Base-by-base conservation (phyloP, 2,797 vertebrate species). In the Rhodeus uyekii region DNA sequence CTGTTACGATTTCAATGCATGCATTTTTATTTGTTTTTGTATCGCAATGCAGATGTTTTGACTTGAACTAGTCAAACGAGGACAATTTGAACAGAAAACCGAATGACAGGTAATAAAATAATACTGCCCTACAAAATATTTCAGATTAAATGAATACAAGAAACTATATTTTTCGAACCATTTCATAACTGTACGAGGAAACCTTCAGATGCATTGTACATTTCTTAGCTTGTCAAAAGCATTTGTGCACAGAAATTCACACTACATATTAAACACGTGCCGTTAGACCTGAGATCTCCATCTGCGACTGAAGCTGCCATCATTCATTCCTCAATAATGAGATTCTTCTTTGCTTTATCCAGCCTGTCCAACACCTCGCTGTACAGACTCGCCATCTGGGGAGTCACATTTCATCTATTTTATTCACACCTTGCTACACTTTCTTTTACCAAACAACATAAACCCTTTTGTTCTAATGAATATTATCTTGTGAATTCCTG, bases 361-460 rank as follows among this genome's bases (percentile, higher is more conserved):
- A 98, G 8, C 86, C 92, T 92, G 89, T 96, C 93, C 90, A 96
- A 88, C 83, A 99, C 91, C 84, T 96, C 93, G 72, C 92, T 88
- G 87, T 98, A 96, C 55, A 97, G 93, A 77, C 87, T 83, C 24
- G 94, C 91, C 95, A 99, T 96, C 97, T 99, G 92, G 46, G 86
- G 14, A 88, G 32, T 84, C 63, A 76, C 29, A 76, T 83, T 84
- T 80, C 72, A 76, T 55, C 32, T 36, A 76, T 64, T 81, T 73
- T 58, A 73, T 64, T 68, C 60, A 34, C 63, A 69, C 73, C 39
- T 48, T 58, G 36, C 68, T 42, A 18, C 29, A 27, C 50, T 42
- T 32, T 76, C 39, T 38, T 69, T 76, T 60, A 42, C 24, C 36
- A 74, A 82, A 55, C 63, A 29, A 39, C 44, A 55, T 60, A 50